Conservation (phyloP, 2,888 invertebrate species). For the Limenitis camilla region DNA sequence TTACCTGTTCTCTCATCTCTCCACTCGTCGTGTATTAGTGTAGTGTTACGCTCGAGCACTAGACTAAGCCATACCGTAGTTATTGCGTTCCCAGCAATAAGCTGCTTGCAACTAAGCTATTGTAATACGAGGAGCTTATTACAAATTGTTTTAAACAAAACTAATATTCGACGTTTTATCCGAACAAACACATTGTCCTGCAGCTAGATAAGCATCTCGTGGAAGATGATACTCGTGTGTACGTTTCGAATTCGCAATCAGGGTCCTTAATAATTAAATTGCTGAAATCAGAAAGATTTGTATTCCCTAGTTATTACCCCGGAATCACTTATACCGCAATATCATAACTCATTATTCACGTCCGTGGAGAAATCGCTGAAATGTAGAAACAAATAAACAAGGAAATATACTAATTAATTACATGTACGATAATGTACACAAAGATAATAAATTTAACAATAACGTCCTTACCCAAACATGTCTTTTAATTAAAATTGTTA, state of each 20-base stretch:
- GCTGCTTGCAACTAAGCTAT: constrained; percentile 13
- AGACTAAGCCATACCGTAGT: constrained; percentile 40
- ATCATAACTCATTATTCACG: too few species aligned
- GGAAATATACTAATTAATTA: too few species aligned
- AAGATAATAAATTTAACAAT: constrained; percentile 1
- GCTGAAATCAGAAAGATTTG: too few species aligned
- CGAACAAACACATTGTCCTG: neutral
- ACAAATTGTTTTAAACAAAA: constrained; percentile 1
- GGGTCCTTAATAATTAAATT: too few species aligned
- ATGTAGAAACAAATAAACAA: too few species aligned
- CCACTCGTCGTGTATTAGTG: constrained; percentile 8
- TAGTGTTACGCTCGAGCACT: constrained; percentile 22
- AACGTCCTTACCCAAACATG: constrained; percentile 5
- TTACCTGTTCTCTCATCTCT: neutral
- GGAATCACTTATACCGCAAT: too few species aligned
- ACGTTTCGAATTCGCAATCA: too few species aligned
- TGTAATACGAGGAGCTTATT: neutral
- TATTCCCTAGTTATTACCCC: too few species aligned
- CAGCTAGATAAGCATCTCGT: too few species aligned
- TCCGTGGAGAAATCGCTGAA: too few species aligned
- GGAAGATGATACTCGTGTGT: too few species aligned
- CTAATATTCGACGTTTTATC: neutral
- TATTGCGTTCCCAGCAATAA: constrained; percentile 37
- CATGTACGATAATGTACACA: too few species aligned
- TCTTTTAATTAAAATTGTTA: constrained; percentile 18